Percentiles rank a stretch among this genome's conserved stretches.
Conservation (phyloP, 2,797 vertebrate species). For the Enteromius unitaeniatus region DNA sequence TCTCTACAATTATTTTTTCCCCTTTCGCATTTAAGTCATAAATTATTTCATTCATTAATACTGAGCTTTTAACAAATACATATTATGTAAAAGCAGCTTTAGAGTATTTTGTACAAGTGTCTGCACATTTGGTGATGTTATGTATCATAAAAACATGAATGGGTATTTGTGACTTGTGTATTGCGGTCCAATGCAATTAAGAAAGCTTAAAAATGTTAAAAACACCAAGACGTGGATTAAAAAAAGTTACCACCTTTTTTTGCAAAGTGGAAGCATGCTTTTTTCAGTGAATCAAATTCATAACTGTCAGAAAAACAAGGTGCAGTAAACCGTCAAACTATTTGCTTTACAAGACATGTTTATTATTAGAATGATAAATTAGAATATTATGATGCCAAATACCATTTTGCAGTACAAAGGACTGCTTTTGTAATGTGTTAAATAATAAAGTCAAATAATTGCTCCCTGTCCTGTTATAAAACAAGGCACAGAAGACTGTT, state of each 20-base stretch:
- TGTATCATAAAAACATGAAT: background rate
- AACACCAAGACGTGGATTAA: background rate
- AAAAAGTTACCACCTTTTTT: background rate
- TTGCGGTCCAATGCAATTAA: background rate
- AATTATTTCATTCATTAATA: background rate
- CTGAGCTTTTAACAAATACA: too few relatives aligned
- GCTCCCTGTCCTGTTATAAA: background rate
- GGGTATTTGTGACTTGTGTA: background rate
- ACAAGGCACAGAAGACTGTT: background rate
- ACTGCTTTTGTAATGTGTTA: too few relatives aligned
- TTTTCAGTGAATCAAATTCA: background rate
- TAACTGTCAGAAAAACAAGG: background rate
- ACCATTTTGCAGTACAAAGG: background rate
- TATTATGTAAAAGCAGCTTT: too few relatives aligned
- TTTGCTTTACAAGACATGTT: background rate
- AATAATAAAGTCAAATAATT: too few relatives aligned
- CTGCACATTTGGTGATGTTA: background rate
- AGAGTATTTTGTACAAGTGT: background rate
- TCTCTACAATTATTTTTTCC: background rate
- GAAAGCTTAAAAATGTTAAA: background rate
- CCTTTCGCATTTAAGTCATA: conserved; percentile 38
- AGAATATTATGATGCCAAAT: background rate
- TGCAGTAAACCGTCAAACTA: background rate
- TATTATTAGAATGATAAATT: background rate
- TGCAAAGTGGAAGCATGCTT: background rate